phyloP scores from a whole-genome alignment of 2,113 vertebrate genomes.

The Reinhardtius hippoglossoides region DNA sequence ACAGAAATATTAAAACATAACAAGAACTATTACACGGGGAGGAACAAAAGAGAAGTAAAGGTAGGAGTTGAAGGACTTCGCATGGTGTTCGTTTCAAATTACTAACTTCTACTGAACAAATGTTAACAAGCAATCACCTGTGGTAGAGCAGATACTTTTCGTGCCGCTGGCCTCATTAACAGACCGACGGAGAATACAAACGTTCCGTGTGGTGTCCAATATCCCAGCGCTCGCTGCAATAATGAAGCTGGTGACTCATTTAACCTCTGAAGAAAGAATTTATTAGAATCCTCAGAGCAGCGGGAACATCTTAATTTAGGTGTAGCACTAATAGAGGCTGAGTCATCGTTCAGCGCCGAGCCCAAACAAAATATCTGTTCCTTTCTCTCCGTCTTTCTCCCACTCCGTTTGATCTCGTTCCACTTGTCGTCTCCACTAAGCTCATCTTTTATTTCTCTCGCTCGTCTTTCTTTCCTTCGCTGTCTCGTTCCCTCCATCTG shows the following conservation, averaged over 20 bases:
- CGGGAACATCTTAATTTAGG: constrained; percentile 55
- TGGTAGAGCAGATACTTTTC: constrained; percentile 40
- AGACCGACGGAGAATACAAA: constrained; percentile 32
- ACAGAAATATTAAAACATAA: constrained; percentile 1
- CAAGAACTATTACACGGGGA: not conserved
- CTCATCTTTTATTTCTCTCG: constrained; percentile 5
- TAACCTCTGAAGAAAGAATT: constrained; percentile 62
- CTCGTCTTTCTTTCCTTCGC: not conserved
- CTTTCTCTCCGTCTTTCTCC: not conserved
- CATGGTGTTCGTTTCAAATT: constrained; percentile 13
- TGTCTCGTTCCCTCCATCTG: not conserved
- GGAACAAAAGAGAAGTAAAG: not conserved
- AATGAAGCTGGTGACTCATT: constrained; percentile 63
- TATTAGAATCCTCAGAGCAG: constrained; percentile 42
- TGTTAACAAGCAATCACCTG: constrained; percentile 28
- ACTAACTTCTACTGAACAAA: constrained; percentile 29
- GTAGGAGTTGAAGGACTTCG: constrained; percentile 6
- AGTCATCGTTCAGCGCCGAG: constrained; percentile 20
- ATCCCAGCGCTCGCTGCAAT: constrained; percentile 42
- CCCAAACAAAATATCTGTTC: constrained; percentile 30
- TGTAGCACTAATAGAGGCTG: constrained; percentile 35
- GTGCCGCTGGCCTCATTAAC: constrained; percentile 28
- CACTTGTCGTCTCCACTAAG: constrained; percentile 8
- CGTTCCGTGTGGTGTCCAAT: constrained; percentile 37
- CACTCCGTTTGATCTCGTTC: constrained; percentile 33